phyloP scores from a whole-genome alignment of 1,140 invertebrate genomes.

The Venustaconcha ellipsiformis region DNA sequence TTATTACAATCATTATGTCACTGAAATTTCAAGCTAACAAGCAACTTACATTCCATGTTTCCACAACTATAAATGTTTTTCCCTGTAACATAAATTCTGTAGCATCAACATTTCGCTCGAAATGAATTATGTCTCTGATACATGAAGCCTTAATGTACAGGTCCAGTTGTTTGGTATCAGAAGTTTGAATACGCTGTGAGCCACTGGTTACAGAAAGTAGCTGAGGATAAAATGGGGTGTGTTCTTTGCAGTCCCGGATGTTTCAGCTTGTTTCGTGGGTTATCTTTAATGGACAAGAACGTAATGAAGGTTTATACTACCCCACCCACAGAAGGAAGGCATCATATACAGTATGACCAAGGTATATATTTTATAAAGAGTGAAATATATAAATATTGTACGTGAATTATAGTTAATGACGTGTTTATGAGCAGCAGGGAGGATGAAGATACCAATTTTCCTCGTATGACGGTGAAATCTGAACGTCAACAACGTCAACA shows the following conservation, averaged over 20 bases:
- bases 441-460: too few relatives aligned
- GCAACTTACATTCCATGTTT: background rate
- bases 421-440: background rate
- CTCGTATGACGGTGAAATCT: too few relatives aligned
- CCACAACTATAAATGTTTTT: background rate
- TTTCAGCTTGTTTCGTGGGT: constrained; percentile 56
- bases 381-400: background rate
- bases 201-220: constrained; percentile 58
- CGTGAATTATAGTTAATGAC: background rate
- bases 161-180: constrained; percentile 62
- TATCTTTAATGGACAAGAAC: constrained; percentile 52
- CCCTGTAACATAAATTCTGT: background rate
- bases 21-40: background rate
- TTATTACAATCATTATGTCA: background rate
- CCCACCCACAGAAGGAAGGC: constrained; percentile 70
- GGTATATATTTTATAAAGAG: constrained; percentile 46
- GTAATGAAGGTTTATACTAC: constrained; percentile 65
- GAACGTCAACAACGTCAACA: too few relatives aligned
- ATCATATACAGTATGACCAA: constrained; percentile 76
- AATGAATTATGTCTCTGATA: constrained; percentile 12
- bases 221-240: constrained; percentile 59
- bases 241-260: constrained; percentile 57
- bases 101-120: background rate
- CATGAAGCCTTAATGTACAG: constrained; percentile 52
- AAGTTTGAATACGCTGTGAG: constrained; percentile 61